Base-by-base conservation (phyloP, 2,888 invertebrate species). In the Napeogenes inachia region DNA sequence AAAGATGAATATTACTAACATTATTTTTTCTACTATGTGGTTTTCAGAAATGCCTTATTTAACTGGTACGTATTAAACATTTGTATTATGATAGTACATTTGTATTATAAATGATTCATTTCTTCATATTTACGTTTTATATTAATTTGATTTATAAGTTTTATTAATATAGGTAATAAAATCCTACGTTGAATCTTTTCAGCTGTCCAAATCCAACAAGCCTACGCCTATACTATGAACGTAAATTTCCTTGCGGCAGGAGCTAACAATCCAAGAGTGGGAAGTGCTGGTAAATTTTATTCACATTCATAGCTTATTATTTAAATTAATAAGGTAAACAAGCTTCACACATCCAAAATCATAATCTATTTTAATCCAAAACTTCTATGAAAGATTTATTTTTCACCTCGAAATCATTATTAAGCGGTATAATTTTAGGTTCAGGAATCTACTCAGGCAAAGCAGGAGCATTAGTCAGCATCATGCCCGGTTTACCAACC, bases 31-130 rank as follows among this genome's bases (percentile, higher is more conserved):
- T 0, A 93, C 94, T 0, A 94, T 95, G 83, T 97, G 97, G 97
- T 94, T 94, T 73, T 95, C 96, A 0, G 94, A 95, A 75, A 78
- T 96, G 63, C 97, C 97, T 0, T 96, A 94, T 76, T 81, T 95
- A 58, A 93, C 94, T 69, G 93, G 93, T 93, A 71, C 77, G 75
- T 38, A 38, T 8, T 42, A 42, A 12, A 42, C 10, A 10, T 42
- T 42, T 42, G 8, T 6, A 42, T 10, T 10, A 10, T 10, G 12
- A 10, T 42, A 10, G 1, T 35, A 5, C 35, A 2, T 3, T 4
- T 35, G 4, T 35, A 35, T 35, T 10, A 42, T 10, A 4, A 10
- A 12, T 6, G 4, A 6, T 38, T 38, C 8, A 3, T 8, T 38
- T 38, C 8, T 4, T 38, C 38, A 38, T 38, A 1, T 38, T 38